Base-by-base conservation (phyloP, 1,140 invertebrate genomes). In the Cyphomyrmex costatus region DNA sequence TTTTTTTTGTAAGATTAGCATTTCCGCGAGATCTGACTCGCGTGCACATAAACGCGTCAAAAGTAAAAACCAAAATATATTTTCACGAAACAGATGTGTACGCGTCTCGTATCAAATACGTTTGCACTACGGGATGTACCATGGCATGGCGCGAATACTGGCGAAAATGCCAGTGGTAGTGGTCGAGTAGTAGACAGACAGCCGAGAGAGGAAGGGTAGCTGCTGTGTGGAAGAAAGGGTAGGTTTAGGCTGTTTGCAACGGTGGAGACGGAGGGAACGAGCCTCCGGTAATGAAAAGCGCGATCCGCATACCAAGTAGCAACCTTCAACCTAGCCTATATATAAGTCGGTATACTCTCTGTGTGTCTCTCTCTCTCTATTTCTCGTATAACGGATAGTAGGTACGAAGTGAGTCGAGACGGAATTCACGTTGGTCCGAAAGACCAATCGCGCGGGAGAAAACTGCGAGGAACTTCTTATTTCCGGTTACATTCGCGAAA, bases 241-340 rank as follows among this genome's bases (percentile, higher is more conserved):
- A 94, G 94, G 94, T 95, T 95, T 95, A 94, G 94, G 94, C 94
- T 95, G 93, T 95, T 94, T 95, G 94, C 93, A 94, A 92, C 91
- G 88, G 90, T 85, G 87, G 92, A 92, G 91, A 93, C 90, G 92
- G 89, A 89, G 91, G 92, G 92, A 92, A 93, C 92, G 93, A 95
- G 93, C 93, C 94, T 94, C 93, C 92, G 94, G 94, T 95, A 95
- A 95, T 95, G 95, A 95, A 95, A 95, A 95, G 94, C 95, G 94
- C 93, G 95, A 95, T 93, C 94, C 93, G 95, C 94, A 95, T 95
- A 95, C 94, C 93, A 95, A 95, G 94, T 95, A 94, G 94, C 91
- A 92, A 94, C 93, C 93, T 93, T 90, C 93, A 92, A 93, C 92
- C 93, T 93, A 92, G 92, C 92, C 93, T 92, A 93, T 93, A 92